A percentile compares a stretch with the other conserved stretches of the same genome.
Conservation (phyloP, 2,797 vertebrate genomes). For the Lepus townsendii region DNA sequence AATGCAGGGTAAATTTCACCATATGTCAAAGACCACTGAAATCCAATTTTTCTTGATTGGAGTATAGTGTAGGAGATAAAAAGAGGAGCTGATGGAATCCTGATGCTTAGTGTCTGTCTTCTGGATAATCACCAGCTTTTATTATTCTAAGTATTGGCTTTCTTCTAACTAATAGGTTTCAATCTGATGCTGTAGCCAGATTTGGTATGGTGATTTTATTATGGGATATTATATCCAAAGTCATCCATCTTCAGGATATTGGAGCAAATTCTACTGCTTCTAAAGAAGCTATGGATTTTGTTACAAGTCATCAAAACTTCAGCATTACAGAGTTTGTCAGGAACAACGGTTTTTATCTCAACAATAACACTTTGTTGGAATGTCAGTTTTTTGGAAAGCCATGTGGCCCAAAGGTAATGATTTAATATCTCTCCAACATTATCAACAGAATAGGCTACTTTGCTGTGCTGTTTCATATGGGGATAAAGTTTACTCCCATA, state of each 20-base stretch:
- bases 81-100: not conserved
- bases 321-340: constrained; percentile 90
- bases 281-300: constrained; percentile 84
- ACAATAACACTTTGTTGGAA: constrained; percentile 87
- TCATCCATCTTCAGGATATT: constrained; percentile 72
- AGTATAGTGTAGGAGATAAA: not conserved
- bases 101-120: constrained; percentile 6
- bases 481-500: not conserved
- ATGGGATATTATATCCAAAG: constrained; percentile 87
- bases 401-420: constrained; percentile 88
- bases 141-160: constrained; percentile 51
- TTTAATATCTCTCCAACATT: constrained; percentile 51
- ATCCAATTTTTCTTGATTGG: not conserved
- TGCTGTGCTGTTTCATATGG: not conserved
- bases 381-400: constrained; percentile 89
- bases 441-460: not conserved
- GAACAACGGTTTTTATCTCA: constrained; percentile 89
- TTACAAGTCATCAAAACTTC: constrained; percentile 88
- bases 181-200: constrained; percentile 87
- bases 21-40: not conserved
- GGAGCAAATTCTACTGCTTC: constrained; percentile 52
- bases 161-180: constrained; percentile 86
- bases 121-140: not conserved
- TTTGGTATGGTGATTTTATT: constrained; percentile 87
- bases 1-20: not conserved